Percentiles rank a stretch among this genome's conserved stretches.
Evolutionary conservation across 92 coral and sea anemone species (phyloP).

Genomic region (Diadumene lineata): DNA sequence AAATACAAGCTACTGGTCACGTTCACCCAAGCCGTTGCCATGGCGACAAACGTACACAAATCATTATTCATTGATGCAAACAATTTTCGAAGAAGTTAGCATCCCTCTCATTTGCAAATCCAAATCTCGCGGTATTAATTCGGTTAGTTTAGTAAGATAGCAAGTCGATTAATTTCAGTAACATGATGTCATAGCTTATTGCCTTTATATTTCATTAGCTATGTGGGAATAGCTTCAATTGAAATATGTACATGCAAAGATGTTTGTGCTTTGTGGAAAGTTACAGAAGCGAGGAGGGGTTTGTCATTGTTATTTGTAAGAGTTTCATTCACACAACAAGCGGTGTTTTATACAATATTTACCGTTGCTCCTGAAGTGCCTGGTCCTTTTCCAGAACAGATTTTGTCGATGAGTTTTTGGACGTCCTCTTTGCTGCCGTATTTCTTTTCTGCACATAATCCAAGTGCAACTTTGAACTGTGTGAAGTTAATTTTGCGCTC

Average conservation of each 20-base stretch:
- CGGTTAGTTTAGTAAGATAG: not conserved
- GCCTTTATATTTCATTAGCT: too few relatives aligned
- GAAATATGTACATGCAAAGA: too few relatives aligned
- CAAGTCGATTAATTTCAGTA: not conserved
- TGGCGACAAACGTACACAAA: not conserved
- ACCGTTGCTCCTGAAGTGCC: slow-evolving; percentile 77
- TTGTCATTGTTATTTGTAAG: too few relatives aligned
- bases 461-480: slow-evolving; percentile 72
- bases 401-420: slow-evolving; percentile 55
- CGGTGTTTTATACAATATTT: slow-evolving; percentile 14
- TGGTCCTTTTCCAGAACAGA: slow-evolving; percentile 87
- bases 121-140: not conserved
- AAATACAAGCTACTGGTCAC: too few relatives aligned
- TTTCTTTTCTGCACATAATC: slow-evolving; percentile 80
- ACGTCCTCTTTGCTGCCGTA: slow-evolving; percentile 56
- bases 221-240: too few relatives aligned
- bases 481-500: slow-evolving; percentile 78
- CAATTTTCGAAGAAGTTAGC: not conserved
- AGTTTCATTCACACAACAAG: not conserved
- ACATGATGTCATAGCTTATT: too few relatives aligned
- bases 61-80: not conserved
- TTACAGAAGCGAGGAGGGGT: too few relatives aligned
- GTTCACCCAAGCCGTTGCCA: not conserved
- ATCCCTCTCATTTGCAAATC: not conserved
- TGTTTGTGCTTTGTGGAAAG: too few relatives aligned